A percentile compares a stretch with the other conserved stretches of the same genome.
phyloP scores from a whole-genome alignment of 1,140 invertebrate genomes.

The Apolygus lucorum region DNA sequence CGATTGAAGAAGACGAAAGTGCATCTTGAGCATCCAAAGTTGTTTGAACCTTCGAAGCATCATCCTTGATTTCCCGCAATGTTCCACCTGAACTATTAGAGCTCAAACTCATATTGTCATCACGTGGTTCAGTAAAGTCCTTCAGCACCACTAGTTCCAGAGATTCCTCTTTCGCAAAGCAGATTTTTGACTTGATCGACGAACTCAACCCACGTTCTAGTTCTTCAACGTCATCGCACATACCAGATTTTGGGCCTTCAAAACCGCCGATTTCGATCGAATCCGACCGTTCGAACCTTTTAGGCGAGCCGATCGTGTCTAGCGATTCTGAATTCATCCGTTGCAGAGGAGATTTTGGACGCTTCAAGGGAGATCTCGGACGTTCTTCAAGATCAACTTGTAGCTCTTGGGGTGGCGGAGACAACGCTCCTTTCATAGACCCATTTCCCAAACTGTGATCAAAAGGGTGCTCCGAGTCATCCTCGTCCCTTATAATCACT shows the following conservation, averaged over 20 bases:
- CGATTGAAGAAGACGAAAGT: neutral
- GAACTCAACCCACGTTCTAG: too few relatives aligned
- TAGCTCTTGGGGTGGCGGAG: too few relatives aligned
- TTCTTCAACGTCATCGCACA: too few relatives aligned
- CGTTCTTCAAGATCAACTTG: too few relatives aligned
- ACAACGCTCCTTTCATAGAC: neutral
- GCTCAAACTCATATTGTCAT: neutral
- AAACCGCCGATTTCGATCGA: conserved; percentile 2
- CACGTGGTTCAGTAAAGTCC: neutral
- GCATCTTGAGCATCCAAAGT: neutral
- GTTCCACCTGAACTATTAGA: neutral
- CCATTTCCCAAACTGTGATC: too few relatives aligned
- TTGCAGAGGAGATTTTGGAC: too few relatives aligned
- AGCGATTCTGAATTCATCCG: too few relatives aligned
- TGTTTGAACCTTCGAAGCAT: neutral
- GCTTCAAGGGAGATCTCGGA: too few relatives aligned
- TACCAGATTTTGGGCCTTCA: neutral
- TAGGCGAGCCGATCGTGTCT: too few relatives aligned
- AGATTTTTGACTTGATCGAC: too few relatives aligned
- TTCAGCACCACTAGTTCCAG: neutral
- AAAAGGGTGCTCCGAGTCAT: neutral
- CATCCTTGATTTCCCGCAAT: neutral
- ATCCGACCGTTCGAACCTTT: neutral
- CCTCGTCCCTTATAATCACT: neutral
- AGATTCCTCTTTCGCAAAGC: neutral